Base-by-base conservation (phyloP, 2,888 invertebrate species). In the Argynnis bischoffii region DNA sequence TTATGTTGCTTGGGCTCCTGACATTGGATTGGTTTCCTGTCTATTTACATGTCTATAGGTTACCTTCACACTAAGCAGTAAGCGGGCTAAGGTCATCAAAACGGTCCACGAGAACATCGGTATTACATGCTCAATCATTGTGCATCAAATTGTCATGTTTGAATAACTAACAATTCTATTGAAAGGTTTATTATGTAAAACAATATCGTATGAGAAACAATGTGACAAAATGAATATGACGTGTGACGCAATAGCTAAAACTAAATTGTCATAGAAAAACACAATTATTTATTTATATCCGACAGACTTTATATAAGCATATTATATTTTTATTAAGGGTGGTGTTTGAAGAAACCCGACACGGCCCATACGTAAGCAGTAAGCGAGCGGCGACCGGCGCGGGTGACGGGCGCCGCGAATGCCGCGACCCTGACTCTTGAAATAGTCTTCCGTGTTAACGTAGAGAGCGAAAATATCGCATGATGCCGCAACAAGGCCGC, bases 401-500 rank as follows among this genome's bases (percentile, higher is more conserved):
- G 76, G 80, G 84, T 82, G 83, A 73, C 82, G 84, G 85, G 87
- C 83, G 85, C 84, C 50, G 61, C 60, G 31, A 60, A 16, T 51
- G 85, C 80, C 80, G 73, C 78, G 91, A 83, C 92, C 92, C 90
- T 93, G 92, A 91, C 92, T 92, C 93, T 92, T 92, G 91, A 92
- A 92, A 92, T 92, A 92, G 92, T 91, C 92, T 92, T 92, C 92
- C 92, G 92, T 89, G 86, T 92, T 89, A 89, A 86, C 85, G 86
- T 78, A 78, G 85, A 86, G 85, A 86, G 89, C 89, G 84, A 90
- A 92, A 92, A 92, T 92, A 91, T 90, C 89, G 90, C 86, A 89
- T 89, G 89, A 90, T 89, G 88, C 84, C 80, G 86, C 78, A 76
- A 61, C 81, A 88, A 90, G 90, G 91, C 82, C 77, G 90, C 84